Conservation (phyloP, 53 echinoderm and acorn worm species). For the Holothuria scabra region DNA sequence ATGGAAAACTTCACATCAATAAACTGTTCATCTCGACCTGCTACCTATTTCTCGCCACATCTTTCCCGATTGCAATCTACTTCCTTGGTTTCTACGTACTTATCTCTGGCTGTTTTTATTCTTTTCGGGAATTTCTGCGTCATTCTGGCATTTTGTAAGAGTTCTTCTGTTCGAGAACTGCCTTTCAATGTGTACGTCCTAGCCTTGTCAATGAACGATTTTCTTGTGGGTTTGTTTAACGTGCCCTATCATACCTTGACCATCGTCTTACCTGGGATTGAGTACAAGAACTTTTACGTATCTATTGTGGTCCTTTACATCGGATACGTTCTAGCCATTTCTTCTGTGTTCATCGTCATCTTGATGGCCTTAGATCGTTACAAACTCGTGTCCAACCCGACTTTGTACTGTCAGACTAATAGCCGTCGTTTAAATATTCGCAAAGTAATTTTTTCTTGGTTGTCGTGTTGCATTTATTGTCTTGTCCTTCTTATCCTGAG, state of each 20-base stretch:
- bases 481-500: background rate
- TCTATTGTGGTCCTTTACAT: conserved; percentile 2
- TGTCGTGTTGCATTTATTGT: background rate
- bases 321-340: background rate
- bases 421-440: background rate
- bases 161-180: background rate
- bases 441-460: background rate
- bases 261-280: background rate
- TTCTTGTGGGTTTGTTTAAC: background rate
- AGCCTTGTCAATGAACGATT: background rate
- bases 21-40: too few relatives aligned
- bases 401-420: background rate
- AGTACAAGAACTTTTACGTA: conserved; percentile 1
- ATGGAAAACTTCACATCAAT: too few relatives aligned
- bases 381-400: background rate
- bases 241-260: conserved; percentile 3
- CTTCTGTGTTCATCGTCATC: background rate
- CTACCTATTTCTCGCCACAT: too few relatives aligned
- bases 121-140: conserved; percentile 12
- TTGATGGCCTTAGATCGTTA: background rate
- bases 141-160: background rate
- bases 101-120: background rate
- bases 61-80: background rate
- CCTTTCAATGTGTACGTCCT: conserved; percentile 10
- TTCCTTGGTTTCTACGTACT: background rate